These are phyloP conservation scores for Gymnocypris eckloni DNA, from an alignment of 2,797 vertebrate genomes.

Conservation along the genomic window DNA sequence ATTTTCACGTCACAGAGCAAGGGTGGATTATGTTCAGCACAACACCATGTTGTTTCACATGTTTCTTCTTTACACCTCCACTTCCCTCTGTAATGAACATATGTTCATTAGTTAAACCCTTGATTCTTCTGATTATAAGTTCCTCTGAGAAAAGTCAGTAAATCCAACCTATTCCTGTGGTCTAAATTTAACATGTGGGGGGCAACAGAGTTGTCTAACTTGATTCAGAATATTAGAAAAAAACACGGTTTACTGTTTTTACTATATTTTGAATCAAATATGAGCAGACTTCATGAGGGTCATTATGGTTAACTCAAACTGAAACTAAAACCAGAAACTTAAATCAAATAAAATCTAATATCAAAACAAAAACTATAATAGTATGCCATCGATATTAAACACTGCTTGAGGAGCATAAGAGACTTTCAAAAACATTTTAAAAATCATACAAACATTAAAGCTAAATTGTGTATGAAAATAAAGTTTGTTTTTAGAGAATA, in stretches of 20 bases:
- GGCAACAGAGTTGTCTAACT: background rate
- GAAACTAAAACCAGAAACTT: background rate
- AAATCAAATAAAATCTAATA: no score
- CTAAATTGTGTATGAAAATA: background rate
- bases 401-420: background rate
- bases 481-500: background rate
- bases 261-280: no score
- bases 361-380: no score
- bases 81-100: background rate
- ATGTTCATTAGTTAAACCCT: background rate
- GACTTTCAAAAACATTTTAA: background rate
- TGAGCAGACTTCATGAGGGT: no score
- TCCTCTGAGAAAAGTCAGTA: background rate
- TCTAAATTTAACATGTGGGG: background rate
- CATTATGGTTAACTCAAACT: background rate
- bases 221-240: background rate
- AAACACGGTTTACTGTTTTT: background rate
- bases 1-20: background rate
- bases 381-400: background rate
- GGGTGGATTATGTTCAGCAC: background rate
- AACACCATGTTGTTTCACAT: background rate
- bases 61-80: constrained; percentile 2
- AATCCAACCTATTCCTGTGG: background rate
- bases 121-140: background rate
- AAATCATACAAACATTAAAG: background rate